Evolutionary conservation across 1,140 invertebrate genomes (phyloP).

Genomic region (Ceratina calcarata): DNA sequence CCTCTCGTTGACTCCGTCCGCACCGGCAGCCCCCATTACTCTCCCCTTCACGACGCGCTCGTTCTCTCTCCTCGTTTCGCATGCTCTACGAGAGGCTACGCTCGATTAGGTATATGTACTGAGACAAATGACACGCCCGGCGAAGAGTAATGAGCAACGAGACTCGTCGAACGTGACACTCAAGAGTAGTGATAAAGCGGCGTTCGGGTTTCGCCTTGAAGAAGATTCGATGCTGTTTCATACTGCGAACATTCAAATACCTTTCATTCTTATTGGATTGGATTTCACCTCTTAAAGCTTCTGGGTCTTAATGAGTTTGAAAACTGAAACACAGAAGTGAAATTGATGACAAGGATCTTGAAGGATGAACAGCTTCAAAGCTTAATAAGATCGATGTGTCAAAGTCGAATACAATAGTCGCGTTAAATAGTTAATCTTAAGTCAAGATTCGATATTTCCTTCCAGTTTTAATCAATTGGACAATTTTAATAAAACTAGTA

Average conservation of each 20-base stretch:
- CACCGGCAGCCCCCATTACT: constrained; percentile 57
- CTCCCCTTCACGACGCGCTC: background rate
- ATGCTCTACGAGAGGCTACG: constrained; percentile 21
- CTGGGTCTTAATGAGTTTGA: no score
- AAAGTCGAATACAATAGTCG: no score
- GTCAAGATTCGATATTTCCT: background rate
- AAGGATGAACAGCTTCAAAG: no score
- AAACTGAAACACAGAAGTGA: no score
- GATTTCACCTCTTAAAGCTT: no score
- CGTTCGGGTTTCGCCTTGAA: no score
- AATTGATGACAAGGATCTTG: no score
- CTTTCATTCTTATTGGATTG: no score
- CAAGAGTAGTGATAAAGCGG: background rate
- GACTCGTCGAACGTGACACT: constrained; percentile 55
- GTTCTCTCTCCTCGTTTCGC: constrained; percentile 13
- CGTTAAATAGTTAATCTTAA: no score
- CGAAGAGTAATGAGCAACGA: constrained; percentile 69
- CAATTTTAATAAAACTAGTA: no score
- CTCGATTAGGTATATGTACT: constrained; percentile 56
- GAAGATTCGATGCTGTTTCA: background rate
- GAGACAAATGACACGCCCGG: constrained; percentile 67
- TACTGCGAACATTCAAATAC: no score
- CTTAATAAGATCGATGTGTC: no score
- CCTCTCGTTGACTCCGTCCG: constrained; percentile 59
- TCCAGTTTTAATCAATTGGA: background rate